These are phyloP conservation scores for Calameuta filiformis DNA, from an alignment of 2,888 invertebrate species.

Conservation along the genomic window DNA sequence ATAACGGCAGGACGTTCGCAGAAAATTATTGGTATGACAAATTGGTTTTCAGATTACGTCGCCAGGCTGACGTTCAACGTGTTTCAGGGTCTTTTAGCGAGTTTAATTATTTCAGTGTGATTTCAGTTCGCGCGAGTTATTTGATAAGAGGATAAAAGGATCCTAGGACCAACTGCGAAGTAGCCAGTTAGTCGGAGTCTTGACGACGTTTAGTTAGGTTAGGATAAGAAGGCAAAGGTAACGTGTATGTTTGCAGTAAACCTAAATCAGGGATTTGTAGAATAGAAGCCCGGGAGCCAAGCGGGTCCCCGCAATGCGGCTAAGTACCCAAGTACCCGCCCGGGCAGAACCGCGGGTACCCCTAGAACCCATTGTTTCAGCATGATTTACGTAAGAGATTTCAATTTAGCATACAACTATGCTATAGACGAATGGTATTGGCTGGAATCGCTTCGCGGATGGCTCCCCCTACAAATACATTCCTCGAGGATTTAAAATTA, in stretches of 20 bases:
- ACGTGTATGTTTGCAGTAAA: constrained; percentile 20
- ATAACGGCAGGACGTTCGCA: neutral
- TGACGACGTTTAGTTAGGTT: neutral
- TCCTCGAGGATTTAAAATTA: constrained; percentile 20
- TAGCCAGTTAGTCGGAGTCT: neutral
- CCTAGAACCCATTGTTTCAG: constrained; percentile 44
- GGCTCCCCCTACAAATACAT: constrained; percentile 14
- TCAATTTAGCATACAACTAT: constrained; percentile 44
- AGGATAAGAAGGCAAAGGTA: constrained; percentile 2
- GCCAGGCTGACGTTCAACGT: neutral
- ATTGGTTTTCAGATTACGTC: neutral
- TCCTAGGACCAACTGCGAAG: neutral
- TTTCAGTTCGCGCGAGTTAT: neutral
- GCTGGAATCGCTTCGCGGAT: constrained; percentile 15
- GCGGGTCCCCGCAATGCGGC: constrained; percentile 56
- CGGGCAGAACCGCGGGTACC: constrained; percentile 48
- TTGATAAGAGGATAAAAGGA: neutral
- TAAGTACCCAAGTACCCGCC: constrained; percentile 56
- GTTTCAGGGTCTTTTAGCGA: neutral
- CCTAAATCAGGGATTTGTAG: constrained; percentile 51
- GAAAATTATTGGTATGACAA: neutral
- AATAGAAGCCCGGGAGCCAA: constrained; percentile 27
- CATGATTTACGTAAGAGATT: constrained; percentile 54
- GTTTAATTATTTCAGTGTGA: neutral
- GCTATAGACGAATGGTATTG: constrained; percentile 22